Base-by-base conservation (phyloP, 2,888 invertebrate species). In the Euproctis similis region DNA sequence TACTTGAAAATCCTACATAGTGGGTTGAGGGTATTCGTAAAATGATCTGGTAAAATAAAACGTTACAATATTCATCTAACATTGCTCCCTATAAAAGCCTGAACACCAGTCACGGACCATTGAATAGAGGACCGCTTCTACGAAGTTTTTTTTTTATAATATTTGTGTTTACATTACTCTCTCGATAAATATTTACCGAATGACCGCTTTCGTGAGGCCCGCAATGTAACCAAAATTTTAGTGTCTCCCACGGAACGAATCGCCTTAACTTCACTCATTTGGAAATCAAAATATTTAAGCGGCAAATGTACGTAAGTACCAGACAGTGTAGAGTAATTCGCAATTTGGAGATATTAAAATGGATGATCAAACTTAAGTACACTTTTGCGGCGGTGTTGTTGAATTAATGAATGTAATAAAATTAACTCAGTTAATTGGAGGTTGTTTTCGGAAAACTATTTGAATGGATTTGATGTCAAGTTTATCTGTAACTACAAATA, bases 91-190 rank as follows among this genome's bases (percentile, higher is more conserved):
- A 29, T 18, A 23, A 26, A 23, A 33, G 28, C 31, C 24, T 12
- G 26, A 27, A 35, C 34, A 38, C 37, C 39, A 51, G 8, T 44
- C 44, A 36, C 24, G 10, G 17, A 1, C 4, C 17, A 31, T 30
- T 24, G 26, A 36, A 21, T 21, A 4, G 14, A 14, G n/a, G n/a
- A 38, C 28, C 30, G 36, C n/a, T n/a, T 37, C 24, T 38, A 48
- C 39, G 34, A 36, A 25, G 13, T 37, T 47, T 44, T n/a, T n/a
- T n/a, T n/a, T n/a, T 43, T 46, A 44, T 31, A 42, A 42, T 39
- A 47, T 47, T 53, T 53, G 39, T 32, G 26, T 36, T 44, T 35
- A 44, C 40, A 39, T 28, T 37, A 38, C 34, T 33, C 34, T 36
- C 34, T 40, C 24, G 5, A 34, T 36, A 38, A 49, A 49, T 44